Conservation (phyloP, 2,888 invertebrate species). For the Trissolcus japonicus region DNA sequence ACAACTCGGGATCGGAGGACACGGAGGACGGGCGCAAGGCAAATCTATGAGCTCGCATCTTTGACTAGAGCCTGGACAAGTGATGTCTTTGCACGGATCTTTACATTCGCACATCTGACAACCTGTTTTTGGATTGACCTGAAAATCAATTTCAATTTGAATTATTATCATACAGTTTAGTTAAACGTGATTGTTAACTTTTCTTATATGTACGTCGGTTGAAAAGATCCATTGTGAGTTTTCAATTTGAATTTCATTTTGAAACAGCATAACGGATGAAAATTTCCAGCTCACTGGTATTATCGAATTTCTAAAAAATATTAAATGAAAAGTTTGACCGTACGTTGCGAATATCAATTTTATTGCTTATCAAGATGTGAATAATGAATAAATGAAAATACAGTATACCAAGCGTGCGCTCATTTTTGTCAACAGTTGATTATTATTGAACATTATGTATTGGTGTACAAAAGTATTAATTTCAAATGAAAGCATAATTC, state of each 20-base stretch:
- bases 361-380: slow-evolving; percentile 5
- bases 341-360: slow-evolving; percentile 9
- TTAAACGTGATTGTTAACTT: too few relatives aligned
- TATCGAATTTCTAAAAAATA: slow-evolving; percentile 6
- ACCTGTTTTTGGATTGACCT: slow-evolving; percentile 77
- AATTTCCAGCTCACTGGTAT: not conserved
- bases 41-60: slow-evolving; percentile 88
- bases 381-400: not conserved
- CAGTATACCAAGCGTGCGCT: not conserved
- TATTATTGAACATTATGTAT: slow-evolving; percentile 1
- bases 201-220: too few relatives aligned
- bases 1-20: slow-evolving; percentile 91
- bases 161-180: not conserved
- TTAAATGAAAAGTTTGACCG: not conserved
- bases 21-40: slow-evolving; percentile 86
- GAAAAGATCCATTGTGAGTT: too few relatives aligned
- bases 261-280: too few relatives aligned
- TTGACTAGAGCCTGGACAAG: slow-evolving; percentile 84
- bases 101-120: slow-evolving; percentile 89
- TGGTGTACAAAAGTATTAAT: not conserved
- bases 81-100: slow-evolving; percentile 86
- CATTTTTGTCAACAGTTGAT: not conserved
- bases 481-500: not conserved
- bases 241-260: too few relatives aligned
- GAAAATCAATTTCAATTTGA: slow-evolving; percentile 10